Evolutionary conservation across 2,113 vertebrate species (phyloP).

Genomic region (Bujurquina vittata): DNA sequence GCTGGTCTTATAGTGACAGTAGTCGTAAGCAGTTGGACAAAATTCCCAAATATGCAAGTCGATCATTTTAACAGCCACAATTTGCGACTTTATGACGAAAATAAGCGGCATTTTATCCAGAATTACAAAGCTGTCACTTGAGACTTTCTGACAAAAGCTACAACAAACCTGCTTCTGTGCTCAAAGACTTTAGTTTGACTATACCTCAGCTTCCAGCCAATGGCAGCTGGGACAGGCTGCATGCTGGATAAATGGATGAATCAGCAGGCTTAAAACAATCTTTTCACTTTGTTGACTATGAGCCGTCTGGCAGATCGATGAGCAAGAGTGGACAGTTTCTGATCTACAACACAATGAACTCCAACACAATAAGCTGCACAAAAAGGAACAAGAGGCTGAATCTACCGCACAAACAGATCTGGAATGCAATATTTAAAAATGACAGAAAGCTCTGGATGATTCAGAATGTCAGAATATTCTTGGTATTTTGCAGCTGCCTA

Average conservation of each 20-base stretch:
- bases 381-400: background rate
- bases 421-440: background rate
- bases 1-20: no score
- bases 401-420: background rate
- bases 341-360: background rate
- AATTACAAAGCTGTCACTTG: background rate
- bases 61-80: background rate
- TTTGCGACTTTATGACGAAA: background rate
- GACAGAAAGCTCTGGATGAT: background rate
- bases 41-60: no score
- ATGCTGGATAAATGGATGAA: background rate
- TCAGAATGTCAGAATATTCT: no score
- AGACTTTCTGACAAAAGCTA: background rate
- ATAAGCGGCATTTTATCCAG: background rate
- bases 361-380: background rate
- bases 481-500: no score
- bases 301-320: background rate
- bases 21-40: no score
- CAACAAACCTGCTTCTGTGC: background rate
- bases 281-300: background rate
- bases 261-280: background rate
- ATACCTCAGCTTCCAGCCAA: background rate
- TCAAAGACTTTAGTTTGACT: background rate
- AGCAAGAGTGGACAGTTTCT: background rate
- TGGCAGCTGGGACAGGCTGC: background rate